Percentiles rank a stretch among this genome's conserved stretches.
phyloP scores from a whole-genome alignment of 2,797 vertebrate species.

The Eleutherodactylus coqui region DNA sequence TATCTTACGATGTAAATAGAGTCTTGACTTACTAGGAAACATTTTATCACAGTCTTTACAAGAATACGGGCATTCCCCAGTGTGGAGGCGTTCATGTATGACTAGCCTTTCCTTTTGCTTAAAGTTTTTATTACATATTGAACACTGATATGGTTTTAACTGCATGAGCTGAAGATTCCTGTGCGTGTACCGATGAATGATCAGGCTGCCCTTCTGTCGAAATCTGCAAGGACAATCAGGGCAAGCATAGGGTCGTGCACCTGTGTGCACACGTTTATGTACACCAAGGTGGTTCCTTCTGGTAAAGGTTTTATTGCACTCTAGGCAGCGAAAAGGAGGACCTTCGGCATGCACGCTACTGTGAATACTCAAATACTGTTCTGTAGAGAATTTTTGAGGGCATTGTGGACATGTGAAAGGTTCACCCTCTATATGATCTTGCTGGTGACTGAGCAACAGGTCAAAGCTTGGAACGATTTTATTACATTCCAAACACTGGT shows the following conservation, averaged over 20 bases:
- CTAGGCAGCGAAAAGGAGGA: slow-evolving; percentile 31
- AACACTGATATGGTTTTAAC: slow-evolving; percentile 27
- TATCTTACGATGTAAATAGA: slow-evolving; percentile 10
- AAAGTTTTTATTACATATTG: slow-evolving; percentile 38
- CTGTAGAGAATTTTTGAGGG: slow-evolving; percentile 35
- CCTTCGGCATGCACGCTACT: background rate
- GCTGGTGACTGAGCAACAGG: slow-evolving; percentile 14
- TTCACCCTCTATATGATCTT: background rate
- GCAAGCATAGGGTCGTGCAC: slow-evolving; percentile 26
- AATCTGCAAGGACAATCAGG: slow-evolving; percentile 41
- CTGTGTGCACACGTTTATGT: slow-evolving; percentile 41
- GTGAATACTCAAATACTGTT: slow-evolving; percentile 26
- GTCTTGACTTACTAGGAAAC: slow-evolving; percentile 33
- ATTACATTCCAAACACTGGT: slow-evolving; percentile 49
- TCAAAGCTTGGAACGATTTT: slow-evolving; percentile 9
- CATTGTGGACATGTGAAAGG: slow-evolving; percentile 25
- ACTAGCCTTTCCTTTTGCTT: slow-evolving; percentile 25
- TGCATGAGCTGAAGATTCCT: slow-evolving; percentile 4
- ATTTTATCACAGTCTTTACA: slow-evolving; percentile 61
- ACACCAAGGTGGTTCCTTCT: slow-evolving; percentile 44
- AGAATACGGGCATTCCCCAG: slow-evolving; percentile 38
- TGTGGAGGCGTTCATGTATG: slow-evolving; percentile 33
- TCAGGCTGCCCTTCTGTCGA: slow-evolving; percentile 46
- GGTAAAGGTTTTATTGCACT: slow-evolving; percentile 50
- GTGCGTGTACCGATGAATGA: slow-evolving; percentile 50